phyloP scores from a whole-genome alignment of 2,797 vertebrate species.

The Chromobotia macracanthus region DNA sequence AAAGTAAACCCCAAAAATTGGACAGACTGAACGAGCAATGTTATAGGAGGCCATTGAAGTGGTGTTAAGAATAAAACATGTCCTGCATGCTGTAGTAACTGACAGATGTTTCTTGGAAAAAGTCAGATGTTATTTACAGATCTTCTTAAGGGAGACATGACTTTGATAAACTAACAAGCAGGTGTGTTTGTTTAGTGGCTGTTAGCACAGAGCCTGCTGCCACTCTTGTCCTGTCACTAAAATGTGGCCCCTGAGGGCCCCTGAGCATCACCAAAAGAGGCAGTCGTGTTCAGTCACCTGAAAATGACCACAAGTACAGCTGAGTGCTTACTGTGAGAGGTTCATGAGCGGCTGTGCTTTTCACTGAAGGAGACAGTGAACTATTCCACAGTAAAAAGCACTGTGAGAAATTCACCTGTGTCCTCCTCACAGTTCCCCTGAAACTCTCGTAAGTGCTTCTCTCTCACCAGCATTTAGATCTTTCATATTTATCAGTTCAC shows the following conservation, averaged over 20 bases:
- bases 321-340: constrained; percentile 1
- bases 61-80: too few species aligned
- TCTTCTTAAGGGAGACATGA: not conserved
- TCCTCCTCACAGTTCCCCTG: not conserved
- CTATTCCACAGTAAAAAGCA: not conserved
- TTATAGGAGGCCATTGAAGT: too few species aligned
- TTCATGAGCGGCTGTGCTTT: constrained; percentile 44
- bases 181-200: not conserved
- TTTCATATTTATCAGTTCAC: constrained; percentile 7
- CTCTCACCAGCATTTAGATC: not conserved
- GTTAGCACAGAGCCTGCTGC: not conserved
- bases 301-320: constrained; percentile 69
- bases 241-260: constrained; percentile 26
- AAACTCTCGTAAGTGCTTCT: constrained; percentile 1
- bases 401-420: not conserved
- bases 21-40: too few species aligned
- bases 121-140: too few species aligned
- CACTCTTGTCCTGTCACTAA: constrained; percentile 26
- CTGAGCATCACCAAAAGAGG: constrained; percentile 48
- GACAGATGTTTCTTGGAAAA: too few species aligned
- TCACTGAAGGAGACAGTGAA: not conserved
- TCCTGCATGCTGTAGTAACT: too few species aligned
- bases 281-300: constrained; percentile 68
- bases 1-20: too few species aligned
- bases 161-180: not conserved